phyloP scores from a whole-genome alignment of 2,113 vertebrate species.

The Vulpes vulpes region DNA sequence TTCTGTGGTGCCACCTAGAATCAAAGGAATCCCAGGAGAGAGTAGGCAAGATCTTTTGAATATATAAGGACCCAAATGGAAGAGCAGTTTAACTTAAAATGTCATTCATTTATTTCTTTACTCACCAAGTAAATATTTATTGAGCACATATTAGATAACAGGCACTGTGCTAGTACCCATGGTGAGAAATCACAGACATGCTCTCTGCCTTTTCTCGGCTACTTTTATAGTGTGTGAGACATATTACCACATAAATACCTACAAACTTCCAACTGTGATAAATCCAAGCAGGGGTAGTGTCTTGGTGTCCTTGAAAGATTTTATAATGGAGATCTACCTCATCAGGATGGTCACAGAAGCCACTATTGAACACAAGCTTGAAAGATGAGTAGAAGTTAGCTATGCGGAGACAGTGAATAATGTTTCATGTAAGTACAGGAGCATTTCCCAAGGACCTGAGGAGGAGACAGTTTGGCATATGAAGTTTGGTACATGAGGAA shows the following conservation, averaged over 20 bases:
- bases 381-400: background rate
- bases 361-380: background rate
- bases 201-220: background rate
- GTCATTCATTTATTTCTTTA: background rate
- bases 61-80: background rate
- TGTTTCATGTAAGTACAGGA: background rate
- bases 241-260: background rate
- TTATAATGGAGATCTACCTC: background rate
- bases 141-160: background rate
- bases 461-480: background rate
- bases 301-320: background rate
- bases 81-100: background rate
- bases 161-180: background rate
- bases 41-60: background rate
- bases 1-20: background rate
- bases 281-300: background rate
- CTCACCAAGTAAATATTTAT: background rate
- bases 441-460: background rate
- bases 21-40: background rate
- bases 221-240: background rate
- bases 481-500: background rate
- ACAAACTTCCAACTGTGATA: background rate
- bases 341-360: background rate
- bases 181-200: background rate
- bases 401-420: background rate